phyloP scores from a whole-genome alignment of 2,797 vertebrate species.

The Phrynocephalus forsythii region DNA sequence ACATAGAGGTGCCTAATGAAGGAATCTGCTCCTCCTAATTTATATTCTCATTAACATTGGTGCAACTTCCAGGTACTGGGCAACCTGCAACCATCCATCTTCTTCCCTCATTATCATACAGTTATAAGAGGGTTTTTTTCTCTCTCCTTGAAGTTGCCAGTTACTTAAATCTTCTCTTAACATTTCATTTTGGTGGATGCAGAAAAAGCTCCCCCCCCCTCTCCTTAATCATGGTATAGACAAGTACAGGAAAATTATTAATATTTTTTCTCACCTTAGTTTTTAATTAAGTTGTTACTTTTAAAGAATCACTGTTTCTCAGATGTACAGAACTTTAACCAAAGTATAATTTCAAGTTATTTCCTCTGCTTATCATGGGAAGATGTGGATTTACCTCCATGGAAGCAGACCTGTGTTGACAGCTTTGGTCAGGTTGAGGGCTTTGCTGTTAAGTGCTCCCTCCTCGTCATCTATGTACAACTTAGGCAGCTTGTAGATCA shows the following conservation, averaged over 20 bases:
- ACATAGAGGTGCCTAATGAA: background rate
- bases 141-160: background rate
- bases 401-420: background rate
- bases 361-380: background rate
- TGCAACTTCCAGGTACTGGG: background rate
- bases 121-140: background rate
- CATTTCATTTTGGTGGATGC: no score
- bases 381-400: background rate
- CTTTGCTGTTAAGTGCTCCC: background rate
- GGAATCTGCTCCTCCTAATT: background rate
- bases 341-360: background rate
- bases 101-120: accelerated
- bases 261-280: background rate
- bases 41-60: accelerated
- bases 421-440: background rate
- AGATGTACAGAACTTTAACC: background rate
- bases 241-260: background rate
- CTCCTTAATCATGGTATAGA: background rate
- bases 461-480: background rate
- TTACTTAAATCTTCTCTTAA: background rate
- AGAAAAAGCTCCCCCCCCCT: no score
- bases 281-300: background rate
- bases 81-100: background rate
- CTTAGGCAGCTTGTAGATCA: background rate
- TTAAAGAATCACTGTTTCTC: background rate